Base-by-base conservation (phyloP, 2,797 vertebrate genomes). In the Protonibea diacanthus region DNA sequence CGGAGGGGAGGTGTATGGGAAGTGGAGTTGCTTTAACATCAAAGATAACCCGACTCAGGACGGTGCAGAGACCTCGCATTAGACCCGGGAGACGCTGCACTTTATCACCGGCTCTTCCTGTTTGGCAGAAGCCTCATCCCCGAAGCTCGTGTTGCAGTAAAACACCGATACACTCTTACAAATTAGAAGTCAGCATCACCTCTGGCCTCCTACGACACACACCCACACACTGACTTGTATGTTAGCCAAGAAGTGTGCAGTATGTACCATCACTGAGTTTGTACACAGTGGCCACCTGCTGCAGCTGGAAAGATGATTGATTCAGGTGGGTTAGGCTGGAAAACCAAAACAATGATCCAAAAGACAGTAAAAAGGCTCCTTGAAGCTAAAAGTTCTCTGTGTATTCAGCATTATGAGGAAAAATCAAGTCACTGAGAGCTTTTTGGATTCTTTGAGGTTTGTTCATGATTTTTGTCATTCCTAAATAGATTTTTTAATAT, bases 51-150 rank as follows among this genome's bases (percentile, higher is more conserved):
- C 61, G 5, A 67, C 29, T 23, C 71, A 55, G 72, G 76, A 81
- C 76, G 74, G 48, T 44, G 69, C 74, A 77, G 61, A 83, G 58
- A 76, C 72, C 59, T 76, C 9, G 33, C 81, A 78, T 88, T 76
- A 83, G 77, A 21, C 33, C 49, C 7, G 1, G 51, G 40, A 85
- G 63, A 70, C 58, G 14, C 66, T 53, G 8, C 76, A 80, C 81
- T 89, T 84, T 77, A 87, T 91, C 74, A 73, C 55, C 15, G 40
- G 44, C 78, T 88, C 86, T 91, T 91, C 87, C 87, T 88, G 88
- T 90, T 87, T 76, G 81, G n/a, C 61, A 55, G 55, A 84, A 29
- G 47, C 47, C 68, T 70, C 76, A 58, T 85, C 80, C 81, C 77
- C 53, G 23, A 64, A 72, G 56, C 69, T 67, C 10, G 44, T 56